These are phyloP conservation scores for Nematostella vectensis DNA, from an alignment of 92 coral and sea anemone genomes.

Conservation along the genomic window DNA sequence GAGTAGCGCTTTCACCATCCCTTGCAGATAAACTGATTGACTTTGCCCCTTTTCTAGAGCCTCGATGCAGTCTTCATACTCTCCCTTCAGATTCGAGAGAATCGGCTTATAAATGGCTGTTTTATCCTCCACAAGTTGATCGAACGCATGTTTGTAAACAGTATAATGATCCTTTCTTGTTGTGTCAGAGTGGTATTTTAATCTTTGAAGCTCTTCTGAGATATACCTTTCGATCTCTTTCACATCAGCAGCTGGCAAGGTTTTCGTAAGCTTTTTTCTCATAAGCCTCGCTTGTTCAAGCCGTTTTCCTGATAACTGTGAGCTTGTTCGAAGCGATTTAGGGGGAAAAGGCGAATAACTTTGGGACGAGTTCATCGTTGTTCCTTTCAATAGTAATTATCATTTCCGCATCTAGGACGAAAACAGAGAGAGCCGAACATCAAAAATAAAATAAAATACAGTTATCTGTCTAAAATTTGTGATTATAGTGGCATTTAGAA, in stretches of 20 bases:
- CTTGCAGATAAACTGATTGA: slow-evolving; percentile 68
- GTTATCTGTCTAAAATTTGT: too few species aligned
- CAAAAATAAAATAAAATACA: too few species aligned
- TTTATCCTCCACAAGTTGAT: slow-evolving; percentile 68
- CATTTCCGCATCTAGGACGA: too few species aligned
- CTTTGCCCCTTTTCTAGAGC: slow-evolving; percentile 85
- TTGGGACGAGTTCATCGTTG: too few species aligned
- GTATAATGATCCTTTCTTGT: slow-evolving; percentile 56
- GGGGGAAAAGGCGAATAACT: too few species aligned
- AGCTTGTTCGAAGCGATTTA: too few species aligned
- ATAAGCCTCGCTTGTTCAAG: neutral
- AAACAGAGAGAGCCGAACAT: too few species aligned
- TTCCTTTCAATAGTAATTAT: too few species aligned
- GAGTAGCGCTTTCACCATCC: slow-evolving; percentile 69
- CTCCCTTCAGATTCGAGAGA: slow-evolving; percentile 72
- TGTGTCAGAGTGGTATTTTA: slow-evolving; percentile 42
- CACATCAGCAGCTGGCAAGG: slow-evolving; percentile 24
- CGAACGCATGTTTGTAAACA: slow-evolving; percentile 80
- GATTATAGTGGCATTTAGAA: too few species aligned
- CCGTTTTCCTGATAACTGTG: neutral
- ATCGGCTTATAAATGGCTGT: slow-evolving; percentile 68
- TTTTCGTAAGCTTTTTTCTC: slow-evolving; percentile 13
- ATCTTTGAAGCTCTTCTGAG: slow-evolving; percentile 53
- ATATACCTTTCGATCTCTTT: slow-evolving; percentile 61
- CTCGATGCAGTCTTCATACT: slow-evolving; percentile 67